Conservation (phyloP, 2,888 invertebrate species). For the Cephonodes hylas region DNA sequence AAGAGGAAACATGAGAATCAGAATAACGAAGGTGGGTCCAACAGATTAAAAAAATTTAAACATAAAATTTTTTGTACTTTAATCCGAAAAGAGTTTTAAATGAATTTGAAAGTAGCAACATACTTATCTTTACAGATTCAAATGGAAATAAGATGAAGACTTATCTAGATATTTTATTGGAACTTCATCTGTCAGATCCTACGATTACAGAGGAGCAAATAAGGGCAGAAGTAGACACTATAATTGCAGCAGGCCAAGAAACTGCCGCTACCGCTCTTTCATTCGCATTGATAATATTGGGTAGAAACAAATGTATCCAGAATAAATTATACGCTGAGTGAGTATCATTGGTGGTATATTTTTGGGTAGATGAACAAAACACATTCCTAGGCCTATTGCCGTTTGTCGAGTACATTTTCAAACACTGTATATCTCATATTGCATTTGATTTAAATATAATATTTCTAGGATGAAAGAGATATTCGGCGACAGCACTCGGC, state of each 20-base stretch:
- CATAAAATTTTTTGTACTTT: no score
- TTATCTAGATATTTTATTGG: constrained; percentile 77
- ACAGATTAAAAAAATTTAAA: not conserved
- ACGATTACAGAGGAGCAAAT: constrained; percentile 74
- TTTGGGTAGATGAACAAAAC: no score
- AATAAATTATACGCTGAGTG: constrained; percentile 57
- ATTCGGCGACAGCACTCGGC: constrained; percentile 47
- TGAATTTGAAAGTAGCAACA: no score
- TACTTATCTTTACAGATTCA: constrained; percentile 28
- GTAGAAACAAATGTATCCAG: constrained; percentile 58
- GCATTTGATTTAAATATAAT: no score
- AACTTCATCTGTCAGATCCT: constrained; percentile 60
- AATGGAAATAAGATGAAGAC: constrained; percentile 54
- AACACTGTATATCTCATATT: no score
- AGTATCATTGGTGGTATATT: no score
- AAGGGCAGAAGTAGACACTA: constrained; percentile 79
- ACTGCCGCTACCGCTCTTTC: constrained; percentile 65
- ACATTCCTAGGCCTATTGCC: no score
- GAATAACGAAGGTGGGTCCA: constrained; percentile 5
- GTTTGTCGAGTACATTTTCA: no score
- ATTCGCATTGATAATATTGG: constrained; percentile 60
- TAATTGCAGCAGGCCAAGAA: constrained; percentile 80
- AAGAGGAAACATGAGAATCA: constrained; percentile 21
- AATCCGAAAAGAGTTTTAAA: no score
- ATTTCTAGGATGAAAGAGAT: constrained; percentile 46